Conservation (phyloP, 2,797 vertebrate genomes). For the Peromyscus aztecus region DNA sequence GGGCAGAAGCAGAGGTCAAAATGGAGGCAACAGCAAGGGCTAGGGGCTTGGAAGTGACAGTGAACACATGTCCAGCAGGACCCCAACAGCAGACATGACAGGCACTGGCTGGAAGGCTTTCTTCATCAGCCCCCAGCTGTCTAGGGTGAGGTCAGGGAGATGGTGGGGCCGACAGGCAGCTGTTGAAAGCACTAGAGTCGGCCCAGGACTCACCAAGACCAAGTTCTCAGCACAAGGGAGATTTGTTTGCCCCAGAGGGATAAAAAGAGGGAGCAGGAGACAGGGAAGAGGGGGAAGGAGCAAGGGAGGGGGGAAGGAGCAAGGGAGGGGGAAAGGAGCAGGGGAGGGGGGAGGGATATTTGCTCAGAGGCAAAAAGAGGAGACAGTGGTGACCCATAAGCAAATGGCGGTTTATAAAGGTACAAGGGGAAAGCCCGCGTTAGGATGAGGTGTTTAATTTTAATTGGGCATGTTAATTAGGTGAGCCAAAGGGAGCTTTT, state of each 20-base stretch:
- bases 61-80: not conserved
- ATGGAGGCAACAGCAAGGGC: not conserved
- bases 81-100: rapidly evolving
- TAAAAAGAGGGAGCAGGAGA: not conserved
- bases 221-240: not conserved
- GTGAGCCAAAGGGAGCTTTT: not conserved
- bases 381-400: not conserved
- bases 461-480: not conserved
- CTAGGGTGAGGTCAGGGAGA: not conserved
- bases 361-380: not conserved
- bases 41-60: not conserved
- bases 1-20: not conserved
- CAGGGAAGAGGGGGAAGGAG: too few species aligned
- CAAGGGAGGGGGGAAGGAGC: not conserved
- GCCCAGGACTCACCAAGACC: not conserved
- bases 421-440: not conserved
- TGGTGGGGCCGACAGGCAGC: not conserved
- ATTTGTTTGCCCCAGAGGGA: not conserved
- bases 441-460: not conserved
- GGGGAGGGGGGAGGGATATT: not conserved
- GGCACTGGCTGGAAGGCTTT: not conserved
- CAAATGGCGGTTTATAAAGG: not conserved
- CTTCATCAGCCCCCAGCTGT: not conserved
- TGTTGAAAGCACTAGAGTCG: not conserved
- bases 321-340: not conserved